These are phyloP conservation scores for Muscidifurax raptorellus DNA, from an alignment of 1,140 invertebrate species.

Conservation along the genomic window DNA sequence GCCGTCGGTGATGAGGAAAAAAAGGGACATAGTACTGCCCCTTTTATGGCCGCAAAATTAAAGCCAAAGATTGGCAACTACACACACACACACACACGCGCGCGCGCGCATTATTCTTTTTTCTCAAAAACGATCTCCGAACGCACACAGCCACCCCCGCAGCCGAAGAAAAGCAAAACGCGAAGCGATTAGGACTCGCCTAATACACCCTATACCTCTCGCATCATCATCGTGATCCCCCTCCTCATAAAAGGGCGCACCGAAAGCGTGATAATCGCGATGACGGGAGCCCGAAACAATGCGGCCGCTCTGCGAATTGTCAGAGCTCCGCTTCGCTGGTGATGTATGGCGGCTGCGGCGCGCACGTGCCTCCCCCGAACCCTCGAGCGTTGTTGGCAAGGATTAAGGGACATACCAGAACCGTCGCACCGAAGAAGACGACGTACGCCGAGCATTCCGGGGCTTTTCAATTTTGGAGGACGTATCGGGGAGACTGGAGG, in stretches of 20 bases:
- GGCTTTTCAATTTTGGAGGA: conserved; percentile 20
- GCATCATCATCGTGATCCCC: background rate
- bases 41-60: conserved; percentile 43
- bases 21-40: background rate
- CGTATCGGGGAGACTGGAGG: background rate
- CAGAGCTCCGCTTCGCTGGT: conserved; percentile 56
- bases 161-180: background rate
- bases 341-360: conserved; percentile 66
- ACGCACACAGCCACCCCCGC: too few species aligned
- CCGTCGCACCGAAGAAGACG: conserved; percentile 42
- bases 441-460: background rate
- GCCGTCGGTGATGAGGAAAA: background rate
- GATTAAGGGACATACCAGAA: conserved; percentile 58
- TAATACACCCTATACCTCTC: background rate
- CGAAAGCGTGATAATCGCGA: conserved; percentile 61
- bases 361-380: conserved; percentile 59
- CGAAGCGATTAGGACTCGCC: background rate
- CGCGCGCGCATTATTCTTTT: conserved; percentile 3
- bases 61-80: conserved; percentile 45
- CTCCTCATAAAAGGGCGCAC: conserved; percentile 26
- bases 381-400: conserved; percentile 48
- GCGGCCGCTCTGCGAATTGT: conserved; percentile 61
- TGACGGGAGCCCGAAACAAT: conserved; percentile 68
- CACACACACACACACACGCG: too few species aligned
- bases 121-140: background rate